Base-by-base conservation (phyloP, 2,113 vertebrate genomes). In the Rhinopithecus roxellana region DNA sequence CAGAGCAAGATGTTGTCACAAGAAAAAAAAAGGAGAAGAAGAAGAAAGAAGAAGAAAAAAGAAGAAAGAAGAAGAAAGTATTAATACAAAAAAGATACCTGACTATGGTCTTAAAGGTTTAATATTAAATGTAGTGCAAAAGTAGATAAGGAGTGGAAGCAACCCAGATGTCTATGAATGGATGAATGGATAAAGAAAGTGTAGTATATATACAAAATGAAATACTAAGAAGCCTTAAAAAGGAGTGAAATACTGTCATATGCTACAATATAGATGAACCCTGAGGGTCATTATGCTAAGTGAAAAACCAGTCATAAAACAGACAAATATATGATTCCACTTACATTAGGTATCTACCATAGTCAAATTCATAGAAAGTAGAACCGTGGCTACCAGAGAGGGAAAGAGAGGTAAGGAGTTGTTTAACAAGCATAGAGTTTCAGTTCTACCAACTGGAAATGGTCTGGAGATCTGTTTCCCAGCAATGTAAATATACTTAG, bases 131-230 rank as follows among this genome's bases (percentile, higher is more conserved):
- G 32, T 48, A 35, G 61, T 61, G 6, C 9, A 57, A 78, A 95
- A 83, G 18, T 1, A 75, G 18, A 13, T 6, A 52, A 1, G 16
- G 13, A 38, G 23, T 2, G 8, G 52, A 35, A 87, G 43, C 78
- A 70, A 45, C 32, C 3, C 87, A 88, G 69, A 72, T 11, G 20
- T 43, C 8, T 32, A 12, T 11, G 10, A 48, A 61, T 2, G 14
- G 27, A 52, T 45, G 30, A 64, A 17, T 6, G 3, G 13, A 75
- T 35, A 59, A 64, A 89, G 40, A 35, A 77, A 59, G 38, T 25
- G 16, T 70, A 6, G 18, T 9, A 1, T 0, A 81, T 0, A 40
- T 30, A 78, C 11, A 43, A 22, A 80, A 50, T 2, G 45, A 20
- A 81, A 87, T 5, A 95, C 3, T 13, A 57, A 17, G 23, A 23